Conservation (phyloP, 2,888 invertebrate species). For the Rhagonycha lutea region DNA sequence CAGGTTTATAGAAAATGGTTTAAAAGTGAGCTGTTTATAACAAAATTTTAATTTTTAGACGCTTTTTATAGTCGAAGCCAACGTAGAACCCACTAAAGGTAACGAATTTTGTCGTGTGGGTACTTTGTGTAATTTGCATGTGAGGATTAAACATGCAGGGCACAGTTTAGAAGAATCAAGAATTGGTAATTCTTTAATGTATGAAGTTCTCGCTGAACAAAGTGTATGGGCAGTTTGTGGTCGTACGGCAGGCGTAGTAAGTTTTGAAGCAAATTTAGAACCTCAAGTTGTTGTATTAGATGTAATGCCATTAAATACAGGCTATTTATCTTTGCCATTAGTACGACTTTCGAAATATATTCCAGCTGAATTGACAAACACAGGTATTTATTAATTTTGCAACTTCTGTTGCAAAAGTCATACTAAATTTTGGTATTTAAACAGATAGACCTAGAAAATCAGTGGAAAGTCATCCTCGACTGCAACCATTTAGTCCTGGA, state of each 20-base stretch:
- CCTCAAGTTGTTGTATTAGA: conserved; percentile 82
- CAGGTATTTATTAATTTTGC: conserved; percentile 16
- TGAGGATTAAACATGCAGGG: conserved; percentile 63
- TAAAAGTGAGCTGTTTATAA: neutral
- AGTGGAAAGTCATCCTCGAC: conserved; percentile 70
- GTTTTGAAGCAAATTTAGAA: conserved; percentile 47
- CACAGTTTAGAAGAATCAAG: conserved; percentile 30
- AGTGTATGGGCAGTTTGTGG: conserved; percentile 93
- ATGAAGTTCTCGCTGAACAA: conserved; percentile 90
- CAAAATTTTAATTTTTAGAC: conserved; percentile 60
- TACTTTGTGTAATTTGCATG: conserved; percentile 81
- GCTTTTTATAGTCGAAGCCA: conserved; percentile 77
- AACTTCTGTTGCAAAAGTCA: neutral
- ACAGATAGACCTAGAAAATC: conserved; percentile 55
- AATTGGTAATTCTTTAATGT: conserved; percentile 75
- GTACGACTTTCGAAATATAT: conserved; percentile 89
- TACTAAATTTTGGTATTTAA: conserved; percentile 27
- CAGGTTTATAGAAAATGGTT: conserved; percentile 57
- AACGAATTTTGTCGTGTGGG: conserved; percentile 88
- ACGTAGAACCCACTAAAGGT: conserved; percentile 78
- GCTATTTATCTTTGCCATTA: conserved; percentile 85
- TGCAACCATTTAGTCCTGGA: conserved; percentile 87
- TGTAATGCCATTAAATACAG: conserved; percentile 91
- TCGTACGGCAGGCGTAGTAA: conserved; percentile 77
- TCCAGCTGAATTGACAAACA: conserved; percentile 63